Conservation (phyloP, 2,797 vertebrate genomes). For the Cossypha heuglini region DNA sequence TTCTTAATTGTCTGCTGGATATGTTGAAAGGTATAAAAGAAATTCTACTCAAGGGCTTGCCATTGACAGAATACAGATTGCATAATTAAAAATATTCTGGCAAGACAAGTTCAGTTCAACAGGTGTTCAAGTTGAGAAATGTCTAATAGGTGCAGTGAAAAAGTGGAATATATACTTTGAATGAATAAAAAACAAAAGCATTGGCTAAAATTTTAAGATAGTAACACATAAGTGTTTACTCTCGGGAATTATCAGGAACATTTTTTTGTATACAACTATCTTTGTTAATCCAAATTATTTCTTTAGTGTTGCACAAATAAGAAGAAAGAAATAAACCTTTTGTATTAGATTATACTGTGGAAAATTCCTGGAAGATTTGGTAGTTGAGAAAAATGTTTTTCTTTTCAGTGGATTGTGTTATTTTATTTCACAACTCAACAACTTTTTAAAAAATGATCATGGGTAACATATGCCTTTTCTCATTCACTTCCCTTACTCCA, state of each 20-base stretch:
- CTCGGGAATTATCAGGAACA: conserved; percentile 35
- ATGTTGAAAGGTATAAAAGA: conserved; percentile 74
- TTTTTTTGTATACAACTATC: background rate
- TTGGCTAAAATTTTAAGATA: conserved; percentile 62
- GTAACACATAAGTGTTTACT: conserved; percentile 55
- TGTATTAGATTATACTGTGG: background rate
- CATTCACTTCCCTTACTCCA: background rate
- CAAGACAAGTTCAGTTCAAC: conserved; percentile 68
- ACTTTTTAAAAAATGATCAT: background rate
- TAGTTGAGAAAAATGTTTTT: background rate
- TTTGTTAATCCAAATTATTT: background rate
- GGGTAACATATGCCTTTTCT: background rate
- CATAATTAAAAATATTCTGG: conserved; percentile 75
- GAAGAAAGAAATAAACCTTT: background rate
- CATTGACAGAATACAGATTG: conserved; percentile 68
- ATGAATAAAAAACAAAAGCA: conserved; percentile 66
- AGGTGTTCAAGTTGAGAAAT: conserved; percentile 73
- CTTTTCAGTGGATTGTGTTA: background rate
- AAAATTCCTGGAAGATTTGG: background rate
- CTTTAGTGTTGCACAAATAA: background rate
- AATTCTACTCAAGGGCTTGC: conserved; percentile 72
- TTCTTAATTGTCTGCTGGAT: conserved; percentile 63
- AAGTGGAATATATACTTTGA: conserved; percentile 50
- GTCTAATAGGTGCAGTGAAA: conserved; percentile 58
- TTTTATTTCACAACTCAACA: background rate